These are phyloP conservation scores for Uloborus diversus DNA, from an alignment of 1,140 invertebrate species.

Conservation along the genomic window DNA sequence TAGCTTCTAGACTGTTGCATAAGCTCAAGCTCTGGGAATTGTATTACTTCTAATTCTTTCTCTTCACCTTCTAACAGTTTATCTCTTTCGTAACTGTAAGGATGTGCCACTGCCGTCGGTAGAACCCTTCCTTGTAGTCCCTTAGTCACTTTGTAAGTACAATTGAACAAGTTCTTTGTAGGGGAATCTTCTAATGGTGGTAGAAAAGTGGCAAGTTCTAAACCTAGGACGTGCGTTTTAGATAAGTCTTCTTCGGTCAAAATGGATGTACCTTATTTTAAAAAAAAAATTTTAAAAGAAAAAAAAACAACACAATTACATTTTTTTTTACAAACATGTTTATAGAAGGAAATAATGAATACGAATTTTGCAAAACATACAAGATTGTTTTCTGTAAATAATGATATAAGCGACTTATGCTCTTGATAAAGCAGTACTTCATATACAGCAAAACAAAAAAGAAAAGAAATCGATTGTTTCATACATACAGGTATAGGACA, in stretches of 20 bases:
- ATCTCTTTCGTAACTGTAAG: constrained; percentile 36
- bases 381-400: too few species aligned
- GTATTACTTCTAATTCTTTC: neutral
- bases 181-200: constrained; percentile 13
- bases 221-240: constrained; percentile 29
- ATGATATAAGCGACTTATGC: too few species aligned
- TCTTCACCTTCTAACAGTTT: neutral
- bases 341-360: too few species aligned
- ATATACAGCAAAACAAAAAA: too few species aligned
- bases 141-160: constrained; percentile 18
- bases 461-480: too few species aligned
- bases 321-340: too few species aligned
- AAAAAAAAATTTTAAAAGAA: too few species aligned
- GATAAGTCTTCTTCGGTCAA: constrained; percentile 2
- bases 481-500: too few species aligned
- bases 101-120: constrained; percentile 31
- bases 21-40: constrained; percentile 9
- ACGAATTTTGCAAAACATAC: too few species aligned
- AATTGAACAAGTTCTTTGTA: constrained; percentile 10
- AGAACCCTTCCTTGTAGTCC: constrained; percentile 13
- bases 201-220: constrained; percentile 31
- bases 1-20: constrained; percentile 74
- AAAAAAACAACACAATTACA: neutral
- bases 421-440: too few species aligned
- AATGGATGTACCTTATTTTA: neutral